Percentiles rank a stretch among this genome's conserved stretches.
Conservation (phyloP, 2,888 invertebrate species). For the Nezara viridula region DNA sequence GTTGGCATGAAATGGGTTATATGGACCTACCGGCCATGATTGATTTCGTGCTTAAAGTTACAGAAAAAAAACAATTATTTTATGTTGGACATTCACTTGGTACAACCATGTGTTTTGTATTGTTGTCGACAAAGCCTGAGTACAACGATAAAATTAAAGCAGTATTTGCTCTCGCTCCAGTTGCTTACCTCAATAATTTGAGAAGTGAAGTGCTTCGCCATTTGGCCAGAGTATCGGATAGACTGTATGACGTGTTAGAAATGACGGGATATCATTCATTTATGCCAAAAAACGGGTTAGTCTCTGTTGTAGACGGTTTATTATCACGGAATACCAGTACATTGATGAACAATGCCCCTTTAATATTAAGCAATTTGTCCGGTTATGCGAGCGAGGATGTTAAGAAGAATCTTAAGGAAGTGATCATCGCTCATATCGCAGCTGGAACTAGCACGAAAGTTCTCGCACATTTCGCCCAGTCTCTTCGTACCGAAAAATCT, state of each 20-base stretch:
- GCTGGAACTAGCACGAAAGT: conserved; percentile 59
- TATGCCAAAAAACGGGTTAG: conserved; percentile 13
- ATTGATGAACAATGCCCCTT: background rate
- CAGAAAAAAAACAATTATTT: conserved; percentile 73
- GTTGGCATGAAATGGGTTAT: conserved; percentile 83
- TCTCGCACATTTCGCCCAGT: conserved; percentile 62
- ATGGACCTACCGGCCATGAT: conserved; percentile 90
- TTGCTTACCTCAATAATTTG: conserved; percentile 76
- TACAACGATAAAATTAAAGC: conserved; percentile 78
- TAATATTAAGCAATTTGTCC: conserved; percentile 23
- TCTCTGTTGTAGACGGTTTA: conserved; percentile 5
- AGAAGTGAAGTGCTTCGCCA: conserved; percentile 56
- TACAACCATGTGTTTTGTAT: conserved; percentile 81
- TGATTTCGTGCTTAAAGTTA: conserved; percentile 75
- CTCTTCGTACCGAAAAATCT: conserved; percentile 65
- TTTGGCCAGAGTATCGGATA: conserved; percentile 51
- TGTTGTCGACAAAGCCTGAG: conserved; percentile 78
- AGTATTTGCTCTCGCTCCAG: conserved; percentile 74
- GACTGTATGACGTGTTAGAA: conserved; percentile 52
- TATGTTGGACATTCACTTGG: conserved; percentile 96
- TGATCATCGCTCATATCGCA: conserved; percentile 55
- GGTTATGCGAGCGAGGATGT: conserved; percentile 58
- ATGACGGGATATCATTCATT: conserved; percentile 50
- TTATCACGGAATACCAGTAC: background rate
- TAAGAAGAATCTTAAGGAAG: conserved; percentile 47